Conservation (phyloP, 2,888 invertebrate species). For the Mesoligia furuncula region DNA sequence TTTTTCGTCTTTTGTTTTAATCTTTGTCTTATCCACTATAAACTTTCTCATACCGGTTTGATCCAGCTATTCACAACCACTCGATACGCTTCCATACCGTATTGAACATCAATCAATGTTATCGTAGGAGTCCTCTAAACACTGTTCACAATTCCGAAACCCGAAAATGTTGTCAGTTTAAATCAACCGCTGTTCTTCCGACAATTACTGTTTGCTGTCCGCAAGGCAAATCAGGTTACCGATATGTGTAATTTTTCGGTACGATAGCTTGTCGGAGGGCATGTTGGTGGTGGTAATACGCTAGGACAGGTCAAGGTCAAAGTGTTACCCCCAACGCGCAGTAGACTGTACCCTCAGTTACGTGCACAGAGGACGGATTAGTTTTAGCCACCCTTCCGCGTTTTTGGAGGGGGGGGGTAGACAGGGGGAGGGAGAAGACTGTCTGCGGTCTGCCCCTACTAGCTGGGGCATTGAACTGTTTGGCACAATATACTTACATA, state of each 20-base stretch:
- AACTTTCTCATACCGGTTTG: no score
- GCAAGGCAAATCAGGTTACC: no score
- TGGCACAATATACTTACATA: neutral
- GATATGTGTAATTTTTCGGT: no score
- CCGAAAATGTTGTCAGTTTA: neutral
- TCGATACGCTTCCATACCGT: neutral
- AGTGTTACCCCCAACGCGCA: no score
- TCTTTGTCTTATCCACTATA: no score
- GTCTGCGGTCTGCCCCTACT: conserved; percentile 23
- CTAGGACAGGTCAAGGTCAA: neutral
- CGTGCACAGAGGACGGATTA: conserved; percentile 10
- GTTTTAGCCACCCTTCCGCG: conserved; percentile 6
- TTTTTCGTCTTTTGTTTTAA: no score
- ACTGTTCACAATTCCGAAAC: neutral
- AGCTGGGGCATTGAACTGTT: conserved; percentile 30
- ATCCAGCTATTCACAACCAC: neutral
- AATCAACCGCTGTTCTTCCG: no score
- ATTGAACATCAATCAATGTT: neutral
- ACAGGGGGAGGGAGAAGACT: conserved; percentile 24
- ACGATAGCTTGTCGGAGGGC: no score
- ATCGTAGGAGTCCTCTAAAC: neutral
- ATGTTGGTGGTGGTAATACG: no score
- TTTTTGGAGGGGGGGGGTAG: conserved; percentile 23
- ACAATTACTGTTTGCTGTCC: no score
- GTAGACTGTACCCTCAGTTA: neutral